A percentile compares a stretch with the other conserved stretches of the same genome.
These are phyloP conservation scores for Tolypeutes matacus DNA, from an alignment of 2,797 vertebrate species.

Conservation along the genomic window DNA sequence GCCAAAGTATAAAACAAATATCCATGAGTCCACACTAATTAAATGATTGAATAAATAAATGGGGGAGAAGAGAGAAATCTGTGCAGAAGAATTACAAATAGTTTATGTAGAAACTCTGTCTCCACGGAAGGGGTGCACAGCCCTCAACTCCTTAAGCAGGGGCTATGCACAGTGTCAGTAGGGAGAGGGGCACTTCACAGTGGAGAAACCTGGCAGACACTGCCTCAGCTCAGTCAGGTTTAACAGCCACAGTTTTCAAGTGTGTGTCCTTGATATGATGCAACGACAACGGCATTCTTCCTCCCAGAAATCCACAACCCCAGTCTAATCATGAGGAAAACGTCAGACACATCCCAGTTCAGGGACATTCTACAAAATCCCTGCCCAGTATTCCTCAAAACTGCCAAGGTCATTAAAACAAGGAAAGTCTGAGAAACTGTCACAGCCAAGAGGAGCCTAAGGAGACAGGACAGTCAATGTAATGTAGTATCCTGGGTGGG, in stretches of 20 bases:
- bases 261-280: background rate
- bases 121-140: background rate
- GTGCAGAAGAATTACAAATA: no score
- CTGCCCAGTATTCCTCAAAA: background rate
- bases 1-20: background rate
- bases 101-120: background rate
- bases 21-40: background rate
- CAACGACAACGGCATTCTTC: background rate
- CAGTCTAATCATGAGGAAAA: background rate
- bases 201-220: background rate
- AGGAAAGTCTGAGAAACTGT: no score
- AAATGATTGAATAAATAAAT: background rate
- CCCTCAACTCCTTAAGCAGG: background rate
- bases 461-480: background rate
- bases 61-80: no score
- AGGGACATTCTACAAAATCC: background rate
- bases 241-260: background rate
- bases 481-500: background rate
- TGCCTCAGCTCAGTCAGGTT: no score
- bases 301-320: background rate
- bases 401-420: background rate
- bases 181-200: background rate
- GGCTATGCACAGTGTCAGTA: background rate
- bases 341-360: no score
- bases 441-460: conserved; percentile 16